Evolutionary conservation across 2,113 vertebrate species (phyloP).

Genomic region (Pogona vitticeps): DNA sequence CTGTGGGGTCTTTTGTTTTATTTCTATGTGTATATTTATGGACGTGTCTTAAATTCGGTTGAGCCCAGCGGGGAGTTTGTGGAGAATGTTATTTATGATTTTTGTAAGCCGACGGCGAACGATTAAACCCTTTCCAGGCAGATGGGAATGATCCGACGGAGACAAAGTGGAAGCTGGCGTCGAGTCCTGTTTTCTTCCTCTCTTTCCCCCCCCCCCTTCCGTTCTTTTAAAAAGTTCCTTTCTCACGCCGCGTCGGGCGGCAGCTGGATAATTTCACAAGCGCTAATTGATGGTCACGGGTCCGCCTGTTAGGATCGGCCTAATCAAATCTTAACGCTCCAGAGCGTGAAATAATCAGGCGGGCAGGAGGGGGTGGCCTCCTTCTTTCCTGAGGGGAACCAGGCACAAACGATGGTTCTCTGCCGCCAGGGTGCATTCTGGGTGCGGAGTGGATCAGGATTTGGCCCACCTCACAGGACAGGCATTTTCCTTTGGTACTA

Average conservation of each 20-base stretch:
- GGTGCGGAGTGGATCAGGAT: background rate
- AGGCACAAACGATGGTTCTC: too few species aligned
- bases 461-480: too few species aligned
- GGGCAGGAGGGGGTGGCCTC: background rate
- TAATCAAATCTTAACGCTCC: background rate
- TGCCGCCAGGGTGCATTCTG: too few species aligned
- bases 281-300: background rate
- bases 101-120: slow-evolving; percentile 39
- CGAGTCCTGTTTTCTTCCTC: background rate
- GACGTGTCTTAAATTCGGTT: slow-evolving; percentile 6
- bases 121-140: slow-evolving; percentile 47
- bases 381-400: too few species aligned
- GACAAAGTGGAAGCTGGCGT: background rate
- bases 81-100: slow-evolving; percentile 39
- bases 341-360: background rate
- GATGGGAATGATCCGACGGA: background rate
- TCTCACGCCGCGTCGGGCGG: accelerated
- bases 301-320: background rate
- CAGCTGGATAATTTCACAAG: background rate
- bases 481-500: too few species aligned
- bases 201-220: background rate
- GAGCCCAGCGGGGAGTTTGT: slow-evolving; percentile 35
- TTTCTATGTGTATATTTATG: slow-evolving; percentile 23
- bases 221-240: background rate
- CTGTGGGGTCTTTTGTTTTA: background rate